Evolutionary conservation across 2,113 vertebrate genomes (phyloP), one percentile per base, ranked within the genome.

Genomic region (Charadrius vociferus): DNA sequence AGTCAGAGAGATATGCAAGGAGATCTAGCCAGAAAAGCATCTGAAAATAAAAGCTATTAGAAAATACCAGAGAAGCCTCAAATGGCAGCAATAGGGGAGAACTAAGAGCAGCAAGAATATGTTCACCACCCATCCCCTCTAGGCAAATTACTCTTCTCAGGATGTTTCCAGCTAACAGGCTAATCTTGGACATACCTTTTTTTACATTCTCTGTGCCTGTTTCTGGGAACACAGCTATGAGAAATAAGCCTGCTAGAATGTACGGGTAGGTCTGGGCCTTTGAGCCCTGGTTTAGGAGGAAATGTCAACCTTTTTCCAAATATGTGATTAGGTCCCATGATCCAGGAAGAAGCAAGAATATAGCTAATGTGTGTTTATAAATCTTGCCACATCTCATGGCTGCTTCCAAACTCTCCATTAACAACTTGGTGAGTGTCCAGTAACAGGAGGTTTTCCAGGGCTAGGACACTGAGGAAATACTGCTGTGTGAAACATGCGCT

Each of bases 331-430:
- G 41, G 62, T 86, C 27, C 24, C 1, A 0, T 10, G 4, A 78
- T 45, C 13, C 70, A 77, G 61, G 74, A 93, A 94, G 49, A 80
- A 85, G 34, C 43, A 79, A 83, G 53, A 72, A 61, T 39, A 90
- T 10, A 47, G 52, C 61, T 85, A 65, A 71, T 17, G 14, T 1
- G 6, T 56, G 37, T 79, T 96, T 95, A 93, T 45, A 91, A 93
- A 72, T 29, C 70, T 80, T 77, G 58, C 74, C 45, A 50, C 36
- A 88, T 73, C 58, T 94, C 62, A 61, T 30, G 13, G n/a, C 52
- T 71, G 71, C 71, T 94, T 94, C 85, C 95, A 96, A 94, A 93
- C 61, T 83, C 55, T 77, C 92, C 79, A 94, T 96, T 90, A 96
- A 90, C 62, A 86, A n/a, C 32, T 86, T 93, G 78, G 87, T 88